Percentiles rank a stretch among this genome's conserved stretches.
Evolutionary conservation across 2,797 vertebrate genomes (phyloP).

Genomic region (Loris lydekkerianus): DNA sequence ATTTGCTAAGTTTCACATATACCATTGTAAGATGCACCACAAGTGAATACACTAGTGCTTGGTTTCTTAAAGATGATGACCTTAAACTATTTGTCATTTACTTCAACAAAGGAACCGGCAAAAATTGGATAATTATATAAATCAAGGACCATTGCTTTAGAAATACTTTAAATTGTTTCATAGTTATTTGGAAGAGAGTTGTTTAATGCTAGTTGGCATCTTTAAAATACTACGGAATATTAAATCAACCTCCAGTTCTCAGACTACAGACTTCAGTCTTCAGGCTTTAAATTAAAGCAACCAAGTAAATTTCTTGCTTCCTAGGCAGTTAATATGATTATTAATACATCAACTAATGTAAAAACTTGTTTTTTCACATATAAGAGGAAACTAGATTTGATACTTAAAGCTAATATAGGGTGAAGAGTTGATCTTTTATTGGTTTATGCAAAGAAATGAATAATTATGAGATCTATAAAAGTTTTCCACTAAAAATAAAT

Average conservation of each 20-base stretch:
- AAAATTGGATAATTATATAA: slow-evolving; percentile 6
- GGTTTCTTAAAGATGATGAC: not conserved
- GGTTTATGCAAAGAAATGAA: slow-evolving; percentile 19
- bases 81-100: not conserved
- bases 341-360: not conserved
- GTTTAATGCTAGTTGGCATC: slow-evolving; percentile 11
- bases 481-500: slow-evolving; percentile 45
- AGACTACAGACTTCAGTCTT: slow-evolving; percentile 21
- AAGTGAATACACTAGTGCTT: not conserved
- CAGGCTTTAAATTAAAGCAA: slow-evolving; percentile 30
- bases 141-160: not conserved
- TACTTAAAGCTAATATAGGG: not conserved
- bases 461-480: slow-evolving; percentile 16
- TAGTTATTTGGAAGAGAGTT: not conserved
- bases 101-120: slow-evolving; percentile 40
- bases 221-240: slow-evolving; percentile 26
- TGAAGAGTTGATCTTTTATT: not conserved
- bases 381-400: slow-evolving; percentile 18
- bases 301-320: not conserved
- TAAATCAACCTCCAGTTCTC: not conserved
- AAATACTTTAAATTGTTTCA: slow-evolving; percentile 48
- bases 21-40: no score
- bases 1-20: no score
- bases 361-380: not conserved
- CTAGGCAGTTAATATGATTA: not conserved